A percentile compares a stretch with the other conserved stretches of the same genome.
Evolutionary conservation across 2,113 vertebrate species (phyloP).

Genomic region (Percina caprodes): DNA sequence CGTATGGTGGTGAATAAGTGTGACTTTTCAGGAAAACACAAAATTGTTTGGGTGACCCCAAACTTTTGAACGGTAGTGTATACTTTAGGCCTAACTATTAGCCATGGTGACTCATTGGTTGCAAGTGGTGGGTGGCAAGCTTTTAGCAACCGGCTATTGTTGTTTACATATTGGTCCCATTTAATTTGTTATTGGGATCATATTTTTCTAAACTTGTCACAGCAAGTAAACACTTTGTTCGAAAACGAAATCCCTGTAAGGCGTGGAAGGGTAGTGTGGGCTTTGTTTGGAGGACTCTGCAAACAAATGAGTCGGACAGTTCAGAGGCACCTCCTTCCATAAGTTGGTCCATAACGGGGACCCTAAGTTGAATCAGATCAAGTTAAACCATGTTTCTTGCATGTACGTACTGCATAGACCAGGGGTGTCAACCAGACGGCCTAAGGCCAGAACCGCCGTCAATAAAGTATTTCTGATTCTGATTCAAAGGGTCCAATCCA

Average conservation of each 20-base stretch:
- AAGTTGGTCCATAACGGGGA: slow-evolving; percentile 2
- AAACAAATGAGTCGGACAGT: slow-evolving; percentile 63
- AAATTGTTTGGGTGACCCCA: too few species aligned
- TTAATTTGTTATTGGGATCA: slow-evolving; percentile 13
- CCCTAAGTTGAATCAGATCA: background rate
- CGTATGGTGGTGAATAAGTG: too few species aligned
- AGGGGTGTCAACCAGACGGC: too few species aligned
- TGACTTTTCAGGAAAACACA: too few species aligned
- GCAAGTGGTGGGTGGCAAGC: slow-evolving; percentile 1
- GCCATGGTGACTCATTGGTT: slow-evolving; percentile 7
- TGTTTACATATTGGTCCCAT: slow-evolving; percentile 25
- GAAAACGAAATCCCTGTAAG: slow-evolving; percentile 42
- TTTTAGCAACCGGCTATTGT: slow-evolving; percentile 1
- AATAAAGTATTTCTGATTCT: too few species aligned
- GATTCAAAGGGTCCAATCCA: too few species aligned
- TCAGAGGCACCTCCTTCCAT: slow-evolving; percentile 34
- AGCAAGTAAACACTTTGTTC: slow-evolving; percentile 44
- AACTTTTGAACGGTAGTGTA: too few species aligned
- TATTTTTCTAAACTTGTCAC: slow-evolving; percentile 17
- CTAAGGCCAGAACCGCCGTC: too few species aligned
- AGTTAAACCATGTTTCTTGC: background rate
- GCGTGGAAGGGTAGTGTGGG: slow-evolving; percentile 47
- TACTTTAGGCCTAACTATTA: background rate
- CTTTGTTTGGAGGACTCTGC: slow-evolving; percentile 38
- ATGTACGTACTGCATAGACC: background rate